Evolutionary conservation across 2,888 invertebrate species (phyloP).

Genomic region (Cerastoderma edule): DNA sequence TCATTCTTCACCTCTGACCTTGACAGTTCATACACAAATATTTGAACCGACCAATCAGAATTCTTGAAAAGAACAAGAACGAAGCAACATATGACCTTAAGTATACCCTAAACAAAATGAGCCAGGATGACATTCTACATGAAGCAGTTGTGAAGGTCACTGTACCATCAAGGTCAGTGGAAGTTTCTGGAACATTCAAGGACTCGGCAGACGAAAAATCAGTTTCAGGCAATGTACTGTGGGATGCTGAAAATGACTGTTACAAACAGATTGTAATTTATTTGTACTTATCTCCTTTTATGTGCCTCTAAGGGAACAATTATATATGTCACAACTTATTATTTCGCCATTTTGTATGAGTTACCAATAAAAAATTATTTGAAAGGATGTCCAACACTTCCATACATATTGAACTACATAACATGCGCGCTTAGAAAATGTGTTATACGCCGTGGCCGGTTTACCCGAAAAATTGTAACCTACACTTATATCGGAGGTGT

Average conservation of each 20-base stretch:
- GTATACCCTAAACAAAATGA: constrained; percentile 23
- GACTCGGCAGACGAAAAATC: constrained; percentile 42
- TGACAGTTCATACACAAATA: no score
- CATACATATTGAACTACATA: no score
- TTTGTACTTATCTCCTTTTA: constrained; percentile 55
- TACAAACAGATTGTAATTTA: constrained; percentile 68
- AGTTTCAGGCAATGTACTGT: constrained; percentile 60
- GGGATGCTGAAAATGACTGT: constrained; percentile 76
- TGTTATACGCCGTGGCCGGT: background rate
- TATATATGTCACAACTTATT: no score
- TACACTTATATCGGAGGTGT: background rate
- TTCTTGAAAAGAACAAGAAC: constrained; percentile 62
- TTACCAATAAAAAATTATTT: no score
- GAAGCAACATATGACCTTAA: constrained; percentile 62
- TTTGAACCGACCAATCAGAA: no score
- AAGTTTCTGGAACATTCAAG: constrained; percentile 61
- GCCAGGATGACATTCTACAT: constrained; percentile 4
- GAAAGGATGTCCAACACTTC: no score
- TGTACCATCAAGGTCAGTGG: constrained; percentile 69
- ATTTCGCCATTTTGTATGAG: no score
- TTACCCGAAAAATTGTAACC: background rate
- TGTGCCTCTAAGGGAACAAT: no score
- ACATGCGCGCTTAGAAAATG: no score
- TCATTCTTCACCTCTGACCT: no score
- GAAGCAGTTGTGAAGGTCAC: constrained; percentile 40